Evolutionary conservation across 92 coral and sea anemone genomes (phyloP), one percentile per base, ranked within the genome.

Genomic region (Epizoanthus illoricatus): DNA sequence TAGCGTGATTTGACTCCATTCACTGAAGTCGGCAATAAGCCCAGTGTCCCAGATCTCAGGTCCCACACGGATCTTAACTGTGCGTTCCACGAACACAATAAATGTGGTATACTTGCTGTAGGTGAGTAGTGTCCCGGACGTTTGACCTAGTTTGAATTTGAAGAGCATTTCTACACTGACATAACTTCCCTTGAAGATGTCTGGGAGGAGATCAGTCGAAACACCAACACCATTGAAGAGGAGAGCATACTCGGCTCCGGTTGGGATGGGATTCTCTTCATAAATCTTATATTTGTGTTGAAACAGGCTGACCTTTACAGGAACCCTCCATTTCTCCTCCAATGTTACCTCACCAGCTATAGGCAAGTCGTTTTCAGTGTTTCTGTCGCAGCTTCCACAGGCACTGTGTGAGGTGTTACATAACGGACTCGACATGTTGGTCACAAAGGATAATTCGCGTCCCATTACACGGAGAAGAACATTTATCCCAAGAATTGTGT

Each of bases 191-290:
- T 68, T 78, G 61, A 89, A 89, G 28, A 89, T 81, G 43, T 86
- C 80, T 13, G 88, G 85, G 23, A 89, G 58, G 67, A 89, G 59
- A 84, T 87, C 87, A n/a, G 84, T 86, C 13, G 88, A 86, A 39
- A 86, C 36, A 45, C 92, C 92, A 28, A 89, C 84, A 6, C 87
- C 88, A n/a, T 24, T 76, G 54, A 89, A 86, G 70, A 71, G 84
- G 52, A 89, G 71, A 56, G 89, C 92, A 72, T 81, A 89, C 65
- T 89, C 92, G 40, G 92, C 88, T 18, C 92, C 90, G 23, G 92
- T 86, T 5, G 88, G 81, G 11, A 81, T 40, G 15, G 72, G 74
- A 7, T 81, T 54, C 55, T 86, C 86, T 64, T 79, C 90, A 40
- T 89, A 82, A 59, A 82, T 84, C 5, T 85, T 83, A 79, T 69